Evolutionary conservation across 2,888 invertebrate species (phyloP).

Genomic region (Cordilura impudica): DNA sequence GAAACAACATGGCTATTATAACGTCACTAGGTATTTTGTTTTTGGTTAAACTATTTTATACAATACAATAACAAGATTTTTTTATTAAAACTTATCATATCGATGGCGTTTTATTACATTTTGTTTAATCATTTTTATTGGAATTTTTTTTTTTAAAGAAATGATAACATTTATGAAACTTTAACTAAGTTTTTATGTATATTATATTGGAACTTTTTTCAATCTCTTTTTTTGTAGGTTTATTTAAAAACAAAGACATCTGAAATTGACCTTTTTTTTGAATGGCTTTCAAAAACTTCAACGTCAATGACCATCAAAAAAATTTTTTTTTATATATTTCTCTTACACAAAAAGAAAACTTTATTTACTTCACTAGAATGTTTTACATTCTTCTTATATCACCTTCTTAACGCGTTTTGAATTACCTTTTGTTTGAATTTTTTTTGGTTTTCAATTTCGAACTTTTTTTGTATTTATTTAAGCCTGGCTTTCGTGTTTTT

Average conservation of each 20-base stretch:
- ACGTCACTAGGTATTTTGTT: conserved; percentile 34
- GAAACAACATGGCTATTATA: conserved; percentile 41
- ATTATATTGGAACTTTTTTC: not conserved
- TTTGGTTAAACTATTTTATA: conserved; percentile 6
- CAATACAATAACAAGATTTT: conserved; percentile 19
- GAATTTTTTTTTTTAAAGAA: not conserved
- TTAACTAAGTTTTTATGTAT: not conserved
- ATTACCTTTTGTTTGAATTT: conserved; percentile 44
- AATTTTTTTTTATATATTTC: conserved; percentile 30
- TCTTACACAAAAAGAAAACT: conserved; percentile 25
- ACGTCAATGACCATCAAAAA: conserved; percentile 50
- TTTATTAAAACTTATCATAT: conserved; percentile 28
- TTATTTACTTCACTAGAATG: conserved; percentile 13
- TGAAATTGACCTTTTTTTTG: no score
- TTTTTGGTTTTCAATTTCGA: conserved; percentile 24
- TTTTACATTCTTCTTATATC: conserved; percentile 48
- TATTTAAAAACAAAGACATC: not conserved
- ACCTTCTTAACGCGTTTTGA: conserved; percentile 43
- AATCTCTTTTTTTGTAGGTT: not conserved
- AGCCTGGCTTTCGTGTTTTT: conserved; percentile 18
- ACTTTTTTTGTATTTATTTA: not conserved
- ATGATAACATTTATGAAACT: not conserved
- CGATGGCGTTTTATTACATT: not conserved
- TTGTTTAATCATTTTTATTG: not conserved
- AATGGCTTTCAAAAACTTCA: conserved; percentile 12